These are phyloP conservation scores for Serilophus lunatus DNA, from an alignment of 2,113 vertebrate species.

Conservation along the genomic window DNA sequence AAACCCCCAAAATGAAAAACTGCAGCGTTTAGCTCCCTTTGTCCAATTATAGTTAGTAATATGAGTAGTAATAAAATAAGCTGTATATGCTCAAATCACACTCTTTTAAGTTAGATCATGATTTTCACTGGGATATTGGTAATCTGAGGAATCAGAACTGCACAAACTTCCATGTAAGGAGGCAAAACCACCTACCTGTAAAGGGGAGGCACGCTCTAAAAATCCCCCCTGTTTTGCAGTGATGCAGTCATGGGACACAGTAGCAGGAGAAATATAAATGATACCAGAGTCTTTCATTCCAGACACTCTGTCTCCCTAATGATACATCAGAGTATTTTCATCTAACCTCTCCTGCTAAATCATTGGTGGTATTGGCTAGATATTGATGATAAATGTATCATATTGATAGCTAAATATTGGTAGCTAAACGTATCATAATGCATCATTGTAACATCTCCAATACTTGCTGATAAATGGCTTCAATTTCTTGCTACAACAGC, in stretches of 20 bases:
- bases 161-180: background rate
- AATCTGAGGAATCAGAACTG: background rate
- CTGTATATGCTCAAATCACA: background rate
- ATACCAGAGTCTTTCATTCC: constrained; percentile 12
- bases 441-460: constrained; percentile 62
- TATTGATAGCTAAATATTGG: constrained; percentile 68
- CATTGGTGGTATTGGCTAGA: constrained; percentile 51
- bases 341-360: constrained; percentile 58
- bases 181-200: background rate
- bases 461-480: constrained; percentile 63
- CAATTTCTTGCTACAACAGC: constrained; percentile 65
- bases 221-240: background rate
- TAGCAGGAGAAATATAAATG: constrained; percentile 44
- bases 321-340: constrained; percentile 57
- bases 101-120: background rate
- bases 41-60: background rate
- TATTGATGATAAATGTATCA: constrained; percentile 68
- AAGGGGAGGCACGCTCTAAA: background rate
- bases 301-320: constrained; percentile 55
- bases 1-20: background rate
- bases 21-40: background rate
- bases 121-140: background rate
- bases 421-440: constrained; percentile 67
- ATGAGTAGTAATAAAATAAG: background rate
- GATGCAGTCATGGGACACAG: constrained; percentile 21